These are phyloP conservation scores for human (Homo sapiens) DNA, from an alignment of 2,113 vertebrate species.

Conservation along the genomic window GRCh38 chr5:863501-864000, in stretches of 20 bases:
- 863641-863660: neutral
- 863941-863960: neutral
- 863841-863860: neutral
- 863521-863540: no score
- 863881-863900: neutral
- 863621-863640: no score
- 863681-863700: neutral
- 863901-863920: neutral
- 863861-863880: accelerated
- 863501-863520: accelerated
- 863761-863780: neutral
- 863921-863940: neutral
- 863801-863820: neutral
- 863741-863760: neutral
- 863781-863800: neutral
- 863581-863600: neutral
- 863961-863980: neutral
- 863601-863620: neutral
- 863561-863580: accelerated
- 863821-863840: neutral
- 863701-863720: no score
- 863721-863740: neutral
- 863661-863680: neutral
- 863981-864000: neutral
- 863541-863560: neutral